A percentile compares a stretch with the other conserved stretches of the same genome.
Conservation (phyloP, 2,797 vertebrate species). For the Microchirus variegatus region DNA sequence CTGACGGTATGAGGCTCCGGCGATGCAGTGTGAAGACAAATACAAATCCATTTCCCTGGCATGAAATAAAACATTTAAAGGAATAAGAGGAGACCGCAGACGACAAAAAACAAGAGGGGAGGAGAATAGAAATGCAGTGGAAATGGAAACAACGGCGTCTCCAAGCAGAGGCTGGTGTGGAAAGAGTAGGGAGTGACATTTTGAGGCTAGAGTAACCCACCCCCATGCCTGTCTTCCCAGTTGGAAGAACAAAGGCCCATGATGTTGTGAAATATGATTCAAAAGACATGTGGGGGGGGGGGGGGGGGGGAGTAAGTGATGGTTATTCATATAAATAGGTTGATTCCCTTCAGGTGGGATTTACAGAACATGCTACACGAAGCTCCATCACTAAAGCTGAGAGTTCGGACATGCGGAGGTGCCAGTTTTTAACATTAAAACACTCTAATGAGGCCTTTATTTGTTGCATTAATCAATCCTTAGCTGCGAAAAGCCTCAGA, state of each 20-base stretch:
- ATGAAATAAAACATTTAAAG: slow-evolving; percentile 49
- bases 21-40: slow-evolving; percentile 22
- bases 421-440: neutral
- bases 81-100: slow-evolving; percentile 20
- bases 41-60: slow-evolving; percentile 30
- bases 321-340: slow-evolving; percentile 54
- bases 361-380: slow-evolving; percentile 29
- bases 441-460: neutral
- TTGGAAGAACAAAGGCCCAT: slow-evolving; percentile 44
- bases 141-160: slow-evolving; percentile 23
- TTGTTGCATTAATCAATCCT: no score
- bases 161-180: slow-evolving; percentile 36
- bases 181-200: slow-evolving; percentile 56
- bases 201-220: slow-evolving; percentile 58
- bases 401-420: slow-evolving; percentile 8
- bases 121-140: slow-evolving; percentile 39
- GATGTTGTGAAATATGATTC: slow-evolving; percentile 51
- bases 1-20: neutral
- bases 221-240: slow-evolving; percentile 22
- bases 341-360: slow-evolving; percentile 40
- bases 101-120: slow-evolving; percentile 16
- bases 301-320: slow-evolving; percentile 29
- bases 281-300: slow-evolving; percentile 29
- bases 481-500: no score
- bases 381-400: slow-evolving; percentile 16